phyloP scores from a whole-genome alignment of 2,113 vertebrate species.

The Mionectes macconnelli region DNA sequence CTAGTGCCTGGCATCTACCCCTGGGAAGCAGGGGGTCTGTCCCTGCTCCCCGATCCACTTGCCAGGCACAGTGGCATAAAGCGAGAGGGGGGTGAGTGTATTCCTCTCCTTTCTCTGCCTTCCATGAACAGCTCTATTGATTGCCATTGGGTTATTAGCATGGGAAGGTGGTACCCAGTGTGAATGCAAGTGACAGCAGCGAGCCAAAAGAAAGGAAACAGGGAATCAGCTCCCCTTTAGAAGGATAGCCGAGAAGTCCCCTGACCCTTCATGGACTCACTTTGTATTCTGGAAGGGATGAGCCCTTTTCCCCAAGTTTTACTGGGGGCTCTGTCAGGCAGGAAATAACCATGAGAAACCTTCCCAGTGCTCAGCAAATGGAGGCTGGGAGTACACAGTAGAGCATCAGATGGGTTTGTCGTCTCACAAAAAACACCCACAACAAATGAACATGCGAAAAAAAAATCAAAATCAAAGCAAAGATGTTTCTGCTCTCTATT shows the following conservation, averaged over 20 bases:
- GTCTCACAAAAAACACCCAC: neutral
- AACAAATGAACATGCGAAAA: neutral
- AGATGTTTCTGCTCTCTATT: neutral
- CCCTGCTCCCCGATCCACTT: neutral
- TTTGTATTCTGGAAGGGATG: conserved; percentile 45
- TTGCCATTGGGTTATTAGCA: conserved; percentile 51
- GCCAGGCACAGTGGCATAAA: neutral
- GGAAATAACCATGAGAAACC: conserved; percentile 28
- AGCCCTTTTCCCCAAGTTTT: conserved; percentile 11
- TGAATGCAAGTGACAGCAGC: conserved; percentile 56
- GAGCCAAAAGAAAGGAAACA: conserved; percentile 45
- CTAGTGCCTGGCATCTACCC: neutral
- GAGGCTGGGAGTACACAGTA: neutral
- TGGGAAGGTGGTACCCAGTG: conserved; percentile 53
- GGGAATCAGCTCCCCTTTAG: conserved; percentile 31
- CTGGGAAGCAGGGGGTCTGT: neutral
- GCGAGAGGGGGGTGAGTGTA: neutral
- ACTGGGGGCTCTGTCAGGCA: neutral
- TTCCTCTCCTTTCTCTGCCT: conserved; percentile 27
- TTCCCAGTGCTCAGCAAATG: neutral
- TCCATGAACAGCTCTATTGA: conserved; percentile 61
- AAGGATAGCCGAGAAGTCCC: conserved; percentile 16
- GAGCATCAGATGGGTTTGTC: neutral
- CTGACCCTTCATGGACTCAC: conserved; percentile 33
- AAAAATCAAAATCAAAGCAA: neutral